Conservation (phyloP, 2,797 vertebrate genomes). For the Mus minutoides region DNA sequence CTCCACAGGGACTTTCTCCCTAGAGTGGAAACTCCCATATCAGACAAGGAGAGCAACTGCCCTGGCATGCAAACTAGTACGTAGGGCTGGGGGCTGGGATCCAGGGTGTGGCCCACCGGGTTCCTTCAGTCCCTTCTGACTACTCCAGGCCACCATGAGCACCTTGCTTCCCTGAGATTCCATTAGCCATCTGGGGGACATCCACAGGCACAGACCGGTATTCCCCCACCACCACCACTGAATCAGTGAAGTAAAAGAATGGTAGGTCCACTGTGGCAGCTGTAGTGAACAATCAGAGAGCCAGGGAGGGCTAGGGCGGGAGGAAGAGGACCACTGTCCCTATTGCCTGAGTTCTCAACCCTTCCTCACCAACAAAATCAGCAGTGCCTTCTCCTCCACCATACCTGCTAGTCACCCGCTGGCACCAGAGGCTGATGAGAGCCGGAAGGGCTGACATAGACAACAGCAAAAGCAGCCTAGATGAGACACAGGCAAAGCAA, state of each 20-base stretch:
- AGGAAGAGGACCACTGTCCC: neutral
- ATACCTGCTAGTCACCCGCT: neutral
- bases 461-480: neutral
- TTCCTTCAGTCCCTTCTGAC: neutral
- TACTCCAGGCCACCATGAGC: neutral
- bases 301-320: accelerated
- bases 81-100: neutral
- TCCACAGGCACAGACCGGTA: neutral
- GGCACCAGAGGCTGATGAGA: neutral
- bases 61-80: neutral
- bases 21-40: conserved; percentile 65
- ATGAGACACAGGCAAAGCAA: neutral
- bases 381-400: neutral
- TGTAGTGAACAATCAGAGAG: neutral
- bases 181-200: accelerated
- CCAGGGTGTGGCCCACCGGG: neutral
- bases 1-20: neutral
- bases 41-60: neutral
- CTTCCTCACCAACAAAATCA: neutral
- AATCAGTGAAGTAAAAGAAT: neutral
- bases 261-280: neutral
- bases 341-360: neutral
- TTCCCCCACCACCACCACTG: neutral
- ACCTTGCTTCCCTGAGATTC: neutral
- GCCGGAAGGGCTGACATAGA: neutral